Conservation (phyloP, 1,140 invertebrate genomes). For the Aphaenogaster rudis region DNA sequence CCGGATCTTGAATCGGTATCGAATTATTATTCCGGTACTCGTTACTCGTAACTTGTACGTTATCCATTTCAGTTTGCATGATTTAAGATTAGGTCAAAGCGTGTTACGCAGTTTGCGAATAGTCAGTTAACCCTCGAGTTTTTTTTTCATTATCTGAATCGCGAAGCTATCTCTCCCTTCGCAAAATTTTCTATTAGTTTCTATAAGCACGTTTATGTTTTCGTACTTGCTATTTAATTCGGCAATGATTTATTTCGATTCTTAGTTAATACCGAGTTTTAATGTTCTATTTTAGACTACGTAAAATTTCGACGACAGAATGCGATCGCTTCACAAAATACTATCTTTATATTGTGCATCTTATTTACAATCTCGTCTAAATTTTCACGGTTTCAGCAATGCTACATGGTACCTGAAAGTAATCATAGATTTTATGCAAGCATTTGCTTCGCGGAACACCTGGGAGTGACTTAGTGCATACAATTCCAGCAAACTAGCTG, state of each 20-base stretch:
- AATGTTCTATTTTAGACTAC: background rate
- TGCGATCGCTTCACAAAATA: no score
- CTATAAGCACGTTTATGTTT: background rate
- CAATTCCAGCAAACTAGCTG: constrained; percentile 52
- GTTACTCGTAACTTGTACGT: background rate
- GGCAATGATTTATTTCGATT: background rate
- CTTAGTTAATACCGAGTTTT: background rate
- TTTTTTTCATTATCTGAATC: background rate
- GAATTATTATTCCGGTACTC: background rate
- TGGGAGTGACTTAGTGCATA: constrained; percentile 55
- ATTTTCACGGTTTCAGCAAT: constrained; percentile 25
- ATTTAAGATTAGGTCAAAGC: background rate
- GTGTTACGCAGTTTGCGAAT: background rate
- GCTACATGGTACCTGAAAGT: background rate
- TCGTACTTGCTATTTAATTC: background rate
- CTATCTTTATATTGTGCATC: background rate
- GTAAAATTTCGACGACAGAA: background rate
- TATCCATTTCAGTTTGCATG: background rate
- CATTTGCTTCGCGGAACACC: constrained; percentile 38
- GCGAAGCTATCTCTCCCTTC: background rate
- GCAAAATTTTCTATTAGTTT: background rate
- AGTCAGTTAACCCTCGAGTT: background rate
- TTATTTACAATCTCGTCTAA: background rate
- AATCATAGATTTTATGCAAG: constrained; percentile 50
- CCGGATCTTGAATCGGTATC: background rate